Conservation (phyloP, 2,888 invertebrate genomes). For the Xestia rhomboidea region DNA sequence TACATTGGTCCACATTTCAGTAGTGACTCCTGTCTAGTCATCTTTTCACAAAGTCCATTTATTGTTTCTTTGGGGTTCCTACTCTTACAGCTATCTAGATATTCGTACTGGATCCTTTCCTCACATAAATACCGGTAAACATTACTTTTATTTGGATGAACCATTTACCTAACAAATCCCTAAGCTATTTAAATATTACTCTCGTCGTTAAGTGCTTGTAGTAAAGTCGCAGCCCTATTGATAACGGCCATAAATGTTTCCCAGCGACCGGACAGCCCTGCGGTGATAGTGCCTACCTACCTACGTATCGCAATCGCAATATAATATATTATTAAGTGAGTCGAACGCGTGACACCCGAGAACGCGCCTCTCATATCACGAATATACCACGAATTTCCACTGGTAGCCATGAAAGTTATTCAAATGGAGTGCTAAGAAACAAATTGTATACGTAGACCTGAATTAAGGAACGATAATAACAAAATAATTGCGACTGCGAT, state of each 20-base stretch:
- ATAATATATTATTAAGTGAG: constrained; percentile 52
- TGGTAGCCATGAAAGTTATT: neutral
- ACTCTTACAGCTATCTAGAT: neutral
- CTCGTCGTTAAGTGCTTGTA: neutral
- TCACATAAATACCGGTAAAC: neutral
- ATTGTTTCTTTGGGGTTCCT: neutral
- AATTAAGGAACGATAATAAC: neutral
- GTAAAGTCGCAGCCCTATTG: constrained; percentile 42
- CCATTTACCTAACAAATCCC: neutral
- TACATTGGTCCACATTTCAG: neutral
- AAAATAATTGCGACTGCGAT: neutral
- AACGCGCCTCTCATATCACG: constrained; percentile 39
- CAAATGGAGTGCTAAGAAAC: constrained; percentile 34
- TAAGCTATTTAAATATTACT: neutral
- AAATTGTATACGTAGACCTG: neutral
- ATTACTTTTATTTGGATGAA: neutral
- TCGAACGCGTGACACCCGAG: constrained; percentile 44
- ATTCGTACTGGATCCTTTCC: neutral
- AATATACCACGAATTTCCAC: constrained; percentile 50
- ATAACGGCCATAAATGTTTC: constrained; percentile 33
- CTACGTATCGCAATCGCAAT: constrained; percentile 29
- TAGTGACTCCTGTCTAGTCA: neutral
- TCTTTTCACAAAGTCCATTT: neutral
- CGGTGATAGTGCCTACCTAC: constrained; percentile 26
- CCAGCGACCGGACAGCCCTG: constrained; percentile 41